Evolutionary conservation across 2,113 vertebrate genomes (phyloP).

Genomic region (Pycnonotus jocosus): DNA sequence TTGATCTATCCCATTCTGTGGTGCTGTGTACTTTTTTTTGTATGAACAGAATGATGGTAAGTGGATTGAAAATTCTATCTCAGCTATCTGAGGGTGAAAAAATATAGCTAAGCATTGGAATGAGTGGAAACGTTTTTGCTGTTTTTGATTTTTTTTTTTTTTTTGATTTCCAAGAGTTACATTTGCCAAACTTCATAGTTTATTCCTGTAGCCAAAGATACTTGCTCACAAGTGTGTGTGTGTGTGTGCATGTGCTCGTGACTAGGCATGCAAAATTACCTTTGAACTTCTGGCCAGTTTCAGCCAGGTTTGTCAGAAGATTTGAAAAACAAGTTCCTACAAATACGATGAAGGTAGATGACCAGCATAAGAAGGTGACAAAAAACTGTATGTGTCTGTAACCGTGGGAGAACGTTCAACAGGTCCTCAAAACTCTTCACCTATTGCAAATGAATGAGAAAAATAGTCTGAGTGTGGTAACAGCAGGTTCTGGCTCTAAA

Average conservation of each 20-base stretch:
- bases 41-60: not conserved
- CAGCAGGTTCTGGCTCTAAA: not conserved
- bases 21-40: not conserved
- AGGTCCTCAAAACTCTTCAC: not conserved
- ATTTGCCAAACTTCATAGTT: not conserved
- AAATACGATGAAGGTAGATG: not conserved
- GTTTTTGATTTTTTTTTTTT: not conserved
- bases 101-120: not conserved
- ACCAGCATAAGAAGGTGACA: not conserved
- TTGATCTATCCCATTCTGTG: not conserved
- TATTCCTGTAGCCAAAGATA: not conserved
- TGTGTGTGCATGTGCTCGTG: fast-evolving
- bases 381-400: not conserved
- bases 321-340: not conserved
- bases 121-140: not conserved
- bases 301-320: not conserved
- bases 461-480: not conserved
- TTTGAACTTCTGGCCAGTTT: not conserved
- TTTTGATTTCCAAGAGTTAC: not conserved
- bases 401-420: not conserved
- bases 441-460: not conserved
- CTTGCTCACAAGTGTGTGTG: not conserved
- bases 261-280: not conserved
- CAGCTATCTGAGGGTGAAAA: not conserved
- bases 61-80: not conserved